Percentiles rank a stretch among this genome's conserved stretches.
Evolutionary conservation across 2,888 invertebrate species (phyloP).

Genomic region (Lasioglossum zephyrum): DNA sequence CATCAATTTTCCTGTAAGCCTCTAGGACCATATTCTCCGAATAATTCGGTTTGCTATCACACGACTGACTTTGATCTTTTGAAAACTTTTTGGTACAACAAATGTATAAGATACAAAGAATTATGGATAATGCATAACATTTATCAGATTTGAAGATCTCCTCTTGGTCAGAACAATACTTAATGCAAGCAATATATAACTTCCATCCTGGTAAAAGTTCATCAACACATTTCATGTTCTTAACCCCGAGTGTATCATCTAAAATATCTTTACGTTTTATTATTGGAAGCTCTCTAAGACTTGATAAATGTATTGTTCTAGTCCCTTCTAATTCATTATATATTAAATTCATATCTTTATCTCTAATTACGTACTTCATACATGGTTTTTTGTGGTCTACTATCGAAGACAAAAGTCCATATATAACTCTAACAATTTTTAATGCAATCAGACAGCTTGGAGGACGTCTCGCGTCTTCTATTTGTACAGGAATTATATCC

Average conservation of each 20-base stretch:
- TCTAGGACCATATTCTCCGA: constrained; percentile 79
- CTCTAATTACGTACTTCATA: constrained; percentile 78
- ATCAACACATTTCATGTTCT: constrained; percentile 78
- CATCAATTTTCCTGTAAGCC: constrained; percentile 85
- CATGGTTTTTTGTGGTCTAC: constrained; percentile 51
- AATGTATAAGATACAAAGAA: constrained; percentile 86
- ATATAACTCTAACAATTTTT: constrained; percentile 88
- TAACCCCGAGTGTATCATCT: constrained; percentile 85
- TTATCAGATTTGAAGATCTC: constrained; percentile 80
- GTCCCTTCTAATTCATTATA: constrained; percentile 61
- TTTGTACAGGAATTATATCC: constrained; percentile 88
- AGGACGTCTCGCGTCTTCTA: constrained; percentile 88
- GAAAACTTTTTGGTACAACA: constrained; percentile 85
- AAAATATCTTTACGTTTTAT: constrained; percentile 82
- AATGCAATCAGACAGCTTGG: constrained; percentile 87
- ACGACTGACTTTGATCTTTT: constrained; percentile 44
- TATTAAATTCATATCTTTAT: constrained; percentile 67
- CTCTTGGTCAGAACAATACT: constrained; percentile 86
- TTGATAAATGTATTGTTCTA: constrained; percentile 70
- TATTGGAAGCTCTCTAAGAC: constrained; percentile 77
- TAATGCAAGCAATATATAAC: constrained; percentile 86
- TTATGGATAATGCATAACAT: constrained; percentile 86
- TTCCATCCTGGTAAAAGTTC: constrained; percentile 87
- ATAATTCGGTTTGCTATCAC: neutral
- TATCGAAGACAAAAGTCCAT: constrained; percentile 81